Evolutionary conservation across 2,113 vertebrate genomes (phyloP).

Genomic region (Cynocephalus volans): DNA sequence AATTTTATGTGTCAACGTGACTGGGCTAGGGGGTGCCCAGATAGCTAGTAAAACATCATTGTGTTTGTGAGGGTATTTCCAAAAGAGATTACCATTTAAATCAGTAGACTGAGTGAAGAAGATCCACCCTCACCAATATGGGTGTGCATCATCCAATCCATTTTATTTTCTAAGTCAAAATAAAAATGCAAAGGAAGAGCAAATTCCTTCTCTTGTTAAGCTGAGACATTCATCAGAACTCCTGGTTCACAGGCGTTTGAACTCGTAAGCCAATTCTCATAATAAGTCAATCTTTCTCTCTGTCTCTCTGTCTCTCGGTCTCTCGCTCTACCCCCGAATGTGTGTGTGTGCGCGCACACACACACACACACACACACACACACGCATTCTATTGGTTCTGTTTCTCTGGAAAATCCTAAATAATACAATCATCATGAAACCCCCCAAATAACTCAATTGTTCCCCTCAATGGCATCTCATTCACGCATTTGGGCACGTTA

Average conservation of each 20-base stretch:
- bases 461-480: fast-evolving
- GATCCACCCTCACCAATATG: neutral
- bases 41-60: neutral
- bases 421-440: neutral
- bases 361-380: no score
- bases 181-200: neutral
- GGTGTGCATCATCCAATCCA: neutral
- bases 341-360: no score
- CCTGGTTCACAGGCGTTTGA: neutral
- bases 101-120: neutral
- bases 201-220: neutral
- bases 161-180: no score
- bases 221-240: neutral
- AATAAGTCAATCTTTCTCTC: neutral
- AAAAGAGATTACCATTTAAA: neutral
- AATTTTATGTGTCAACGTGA: neutral
- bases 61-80: neutral
- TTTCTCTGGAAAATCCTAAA: neutral
- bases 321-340: neutral
- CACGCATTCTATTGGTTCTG: neutral
- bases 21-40: neutral
- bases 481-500: neutral
- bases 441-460: neutral
- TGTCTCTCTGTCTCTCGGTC: neutral
- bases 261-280: neutral